Conservation (phyloP, 2,113 vertebrate genomes). For the Cnemophilus loriae region DNA sequence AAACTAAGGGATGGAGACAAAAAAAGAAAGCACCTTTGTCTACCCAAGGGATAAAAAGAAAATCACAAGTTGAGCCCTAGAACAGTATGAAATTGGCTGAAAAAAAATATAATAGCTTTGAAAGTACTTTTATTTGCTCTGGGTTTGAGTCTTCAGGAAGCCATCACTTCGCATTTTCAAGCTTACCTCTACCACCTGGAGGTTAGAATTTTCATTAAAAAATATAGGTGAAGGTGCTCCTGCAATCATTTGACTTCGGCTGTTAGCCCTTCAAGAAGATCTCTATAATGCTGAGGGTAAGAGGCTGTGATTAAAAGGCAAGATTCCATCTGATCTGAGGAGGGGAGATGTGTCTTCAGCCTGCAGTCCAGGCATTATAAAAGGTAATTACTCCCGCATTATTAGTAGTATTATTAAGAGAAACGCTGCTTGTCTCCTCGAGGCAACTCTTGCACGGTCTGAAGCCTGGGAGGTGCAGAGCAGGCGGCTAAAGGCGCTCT, state of each 20-base stretch:
- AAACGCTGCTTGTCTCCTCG: background rate
- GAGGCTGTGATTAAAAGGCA: background rate
- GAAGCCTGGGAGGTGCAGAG: background rate
- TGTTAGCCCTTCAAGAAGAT: background rate
- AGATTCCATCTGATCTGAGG: background rate
- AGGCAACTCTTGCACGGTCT: fast-evolving
- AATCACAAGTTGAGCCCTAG: background rate
- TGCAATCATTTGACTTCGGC: background rate
- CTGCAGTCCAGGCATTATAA: background rate
- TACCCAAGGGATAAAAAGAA: background rate
- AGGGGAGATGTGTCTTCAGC: background rate
- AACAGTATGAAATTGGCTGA: slow-evolving; percentile 11
- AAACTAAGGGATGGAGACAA: background rate
- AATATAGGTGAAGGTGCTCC: background rate
- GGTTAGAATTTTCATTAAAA: slow-evolving; percentile 53
- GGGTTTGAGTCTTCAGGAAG: slow-evolving; percentile 37
- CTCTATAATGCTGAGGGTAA: background rate
- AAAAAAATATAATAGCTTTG: background rate
- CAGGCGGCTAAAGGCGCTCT: background rate
- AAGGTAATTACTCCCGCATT: background rate
- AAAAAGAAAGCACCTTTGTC: background rate
- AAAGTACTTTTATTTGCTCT: slow-evolving; percentile 47
- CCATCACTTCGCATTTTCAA: background rate
- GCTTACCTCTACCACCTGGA: slow-evolving; percentile 19
- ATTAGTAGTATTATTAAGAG: background rate